Evolutionary conservation across 2,888 invertebrate species (phyloP).

Genomic region (Ormyrus labotus): DNA sequence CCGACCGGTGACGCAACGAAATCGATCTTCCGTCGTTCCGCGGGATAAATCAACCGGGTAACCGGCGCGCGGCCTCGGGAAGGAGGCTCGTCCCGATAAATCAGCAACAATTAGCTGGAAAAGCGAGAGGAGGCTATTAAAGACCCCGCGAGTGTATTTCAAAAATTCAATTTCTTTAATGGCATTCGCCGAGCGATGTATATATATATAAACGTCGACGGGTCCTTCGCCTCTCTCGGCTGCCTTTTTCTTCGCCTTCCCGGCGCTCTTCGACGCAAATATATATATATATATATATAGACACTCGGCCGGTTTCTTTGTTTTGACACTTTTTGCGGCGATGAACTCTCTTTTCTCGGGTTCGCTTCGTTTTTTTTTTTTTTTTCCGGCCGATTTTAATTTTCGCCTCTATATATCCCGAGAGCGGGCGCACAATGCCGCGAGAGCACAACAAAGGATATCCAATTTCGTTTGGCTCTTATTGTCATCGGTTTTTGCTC

Average conservation of each 20-base stretch:
- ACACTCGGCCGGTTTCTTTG: slow-evolving; percentile 11
- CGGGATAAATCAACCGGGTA: too few species aligned
- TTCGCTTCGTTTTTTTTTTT: background rate
- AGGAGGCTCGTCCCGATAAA: too few species aligned
- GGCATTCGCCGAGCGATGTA: background rate
- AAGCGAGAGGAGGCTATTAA: too few species aligned
- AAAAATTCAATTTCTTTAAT: slow-evolving; percentile 39
- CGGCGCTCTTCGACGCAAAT: background rate
- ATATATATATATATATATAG: background rate
- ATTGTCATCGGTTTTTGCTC: too few species aligned
- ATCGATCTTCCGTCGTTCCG: too few species aligned
- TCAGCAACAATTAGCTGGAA: too few species aligned
- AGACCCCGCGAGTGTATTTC: too few species aligned
- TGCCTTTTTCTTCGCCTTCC: background rate
- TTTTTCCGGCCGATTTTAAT: slow-evolving; percentile 14
- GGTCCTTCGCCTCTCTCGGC: background rate
- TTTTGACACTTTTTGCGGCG: slow-evolving; percentile 45
- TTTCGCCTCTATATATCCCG: slow-evolving; percentile 9
- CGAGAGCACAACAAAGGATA: slow-evolving; percentile 10
- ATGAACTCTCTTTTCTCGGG: slow-evolving; percentile 2
- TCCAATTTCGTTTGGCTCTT: slow-evolving; percentile 27
- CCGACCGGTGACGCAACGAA: too few species aligned
- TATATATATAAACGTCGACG: slow-evolving; percentile 15
- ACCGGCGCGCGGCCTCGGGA: too few species aligned
- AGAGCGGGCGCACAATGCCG: background rate